phyloP scores from a whole-genome alignment of 2,113 vertebrate species.

The Epinephelus lanceolatus region DNA sequence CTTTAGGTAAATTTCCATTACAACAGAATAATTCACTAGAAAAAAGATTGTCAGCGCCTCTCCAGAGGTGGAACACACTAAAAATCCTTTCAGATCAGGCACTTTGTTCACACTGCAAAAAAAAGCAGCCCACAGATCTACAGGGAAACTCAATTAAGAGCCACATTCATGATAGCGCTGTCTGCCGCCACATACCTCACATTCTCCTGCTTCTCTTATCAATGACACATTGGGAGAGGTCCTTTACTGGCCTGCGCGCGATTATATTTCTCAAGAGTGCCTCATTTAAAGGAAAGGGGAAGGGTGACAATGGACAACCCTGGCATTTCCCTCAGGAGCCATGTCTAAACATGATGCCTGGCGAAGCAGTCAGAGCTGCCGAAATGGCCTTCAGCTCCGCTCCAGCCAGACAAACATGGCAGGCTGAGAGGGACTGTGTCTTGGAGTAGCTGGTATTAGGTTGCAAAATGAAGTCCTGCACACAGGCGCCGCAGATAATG shows the following conservation, averaged over 20 bases:
- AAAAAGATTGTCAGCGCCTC: conserved; percentile 54
- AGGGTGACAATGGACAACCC: conserved; percentile 60
- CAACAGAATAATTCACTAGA: conserved; percentile 37
- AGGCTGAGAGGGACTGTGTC: conserved; percentile 46
- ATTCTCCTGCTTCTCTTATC: conserved; percentile 69
- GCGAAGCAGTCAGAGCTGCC: conserved; percentile 41
- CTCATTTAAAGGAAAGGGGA: conserved; percentile 56
- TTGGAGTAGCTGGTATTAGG: conserved; percentile 67
- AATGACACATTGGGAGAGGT: conserved; percentile 54
- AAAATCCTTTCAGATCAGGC: conserved; percentile 52
- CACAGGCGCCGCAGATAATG: conserved; percentile 75
- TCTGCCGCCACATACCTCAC: conserved; percentile 32
- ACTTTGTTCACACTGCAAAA: conserved; percentile 33
- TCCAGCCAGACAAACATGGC: conserved; percentile 45
- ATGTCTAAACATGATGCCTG: conserved; percentile 65
- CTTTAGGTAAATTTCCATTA: conserved; percentile 58
- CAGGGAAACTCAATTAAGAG: conserved; percentile 68
- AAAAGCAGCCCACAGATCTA: conserved; percentile 23
- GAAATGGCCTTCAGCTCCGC: conserved; percentile 55
- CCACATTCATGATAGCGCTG: conserved; percentile 38
- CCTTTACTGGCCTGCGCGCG: conserved; percentile 39
- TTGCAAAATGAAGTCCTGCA: conserved; percentile 71
- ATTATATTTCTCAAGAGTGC: conserved; percentile 65
- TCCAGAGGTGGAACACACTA: conserved; percentile 46
- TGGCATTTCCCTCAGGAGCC: conserved; percentile 58